Evolutionary conservation across 2,113 vertebrate species (phyloP).

Genomic region (Corynorhinus townsendii): DNA sequence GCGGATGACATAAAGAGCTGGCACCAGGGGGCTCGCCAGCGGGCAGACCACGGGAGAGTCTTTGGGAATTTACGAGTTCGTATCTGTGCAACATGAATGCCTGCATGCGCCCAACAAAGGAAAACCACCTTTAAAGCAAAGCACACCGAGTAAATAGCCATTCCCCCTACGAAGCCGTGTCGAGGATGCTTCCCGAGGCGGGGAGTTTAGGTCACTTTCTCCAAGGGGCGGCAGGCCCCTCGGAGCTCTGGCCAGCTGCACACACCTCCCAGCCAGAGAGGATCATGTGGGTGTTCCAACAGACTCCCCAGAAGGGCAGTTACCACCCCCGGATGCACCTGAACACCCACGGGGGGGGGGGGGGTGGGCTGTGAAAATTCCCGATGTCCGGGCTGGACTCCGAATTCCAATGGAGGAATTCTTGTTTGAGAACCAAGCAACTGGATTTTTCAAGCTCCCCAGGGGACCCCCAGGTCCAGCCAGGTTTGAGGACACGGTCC

Average conservation of each 20-base stretch:
- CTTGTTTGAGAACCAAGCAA: not conserved
- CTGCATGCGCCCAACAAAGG: conserved; percentile 46
- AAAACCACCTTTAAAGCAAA: conserved; percentile 48
- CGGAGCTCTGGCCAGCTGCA: not conserved
- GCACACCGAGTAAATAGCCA: not conserved
- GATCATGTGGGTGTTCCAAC: not conserved
- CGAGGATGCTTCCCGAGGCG: not conserved
- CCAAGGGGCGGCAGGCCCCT: not conserved
- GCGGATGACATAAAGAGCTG: conserved; percentile 60
- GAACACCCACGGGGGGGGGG: not conserved
- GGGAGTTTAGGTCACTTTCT: not conserved
- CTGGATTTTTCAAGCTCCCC: not conserved
- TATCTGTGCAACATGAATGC: conserved; percentile 44
- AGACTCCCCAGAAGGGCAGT: not conserved
- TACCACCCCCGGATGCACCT: not conserved
- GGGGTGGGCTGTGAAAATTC: not conserved
- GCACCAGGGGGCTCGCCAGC: conserved; percentile 60
- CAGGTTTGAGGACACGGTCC: not conserved
- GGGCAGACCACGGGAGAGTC: conserved; percentile 30
- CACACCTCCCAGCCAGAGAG: not conserved
- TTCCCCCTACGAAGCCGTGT: not conserved
- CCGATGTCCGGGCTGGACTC: not conserved
- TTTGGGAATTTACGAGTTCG: conserved; percentile 56
- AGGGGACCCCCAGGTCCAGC: not conserved
- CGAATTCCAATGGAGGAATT: not conserved